These are phyloP conservation scores for Rhynchonycteris naso DNA, from an alignment of 2,797 vertebrate species.

Conservation along the genomic window DNA sequence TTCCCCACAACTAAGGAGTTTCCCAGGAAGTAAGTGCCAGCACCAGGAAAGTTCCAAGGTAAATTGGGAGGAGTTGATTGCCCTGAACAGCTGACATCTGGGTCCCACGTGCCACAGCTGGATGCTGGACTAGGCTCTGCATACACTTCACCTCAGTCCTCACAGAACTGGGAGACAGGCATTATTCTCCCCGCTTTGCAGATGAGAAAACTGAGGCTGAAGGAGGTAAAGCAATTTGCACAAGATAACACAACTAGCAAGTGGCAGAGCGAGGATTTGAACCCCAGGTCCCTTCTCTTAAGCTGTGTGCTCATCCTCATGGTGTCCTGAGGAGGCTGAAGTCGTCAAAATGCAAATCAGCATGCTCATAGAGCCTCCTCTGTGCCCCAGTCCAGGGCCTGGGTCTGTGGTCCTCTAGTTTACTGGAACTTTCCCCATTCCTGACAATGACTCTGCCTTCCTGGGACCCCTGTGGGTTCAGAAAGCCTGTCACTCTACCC, in stretches of 20 bases:
- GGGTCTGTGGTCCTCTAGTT: background rate
- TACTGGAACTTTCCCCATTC: background rate
- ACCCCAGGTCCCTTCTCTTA: background rate
- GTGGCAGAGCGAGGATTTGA: background rate
- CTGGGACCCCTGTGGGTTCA: background rate
- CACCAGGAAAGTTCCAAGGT: background rate
- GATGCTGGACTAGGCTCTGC: background rate
- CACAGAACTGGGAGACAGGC: fast-evolving
- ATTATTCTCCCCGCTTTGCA: background rate
- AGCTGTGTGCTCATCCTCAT: fast-evolving
- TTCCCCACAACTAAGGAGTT: background rate
- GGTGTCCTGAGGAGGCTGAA: background rate
- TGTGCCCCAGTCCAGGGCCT: background rate
- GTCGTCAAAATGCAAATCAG: background rate
- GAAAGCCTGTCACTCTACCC: background rate
- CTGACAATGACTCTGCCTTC: background rate
- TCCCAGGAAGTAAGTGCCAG: background rate
- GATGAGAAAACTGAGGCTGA: background rate
- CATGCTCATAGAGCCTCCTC: background rate
- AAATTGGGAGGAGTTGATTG: background rate
- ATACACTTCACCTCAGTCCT: fast-evolving
- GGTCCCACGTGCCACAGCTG: fast-evolving
- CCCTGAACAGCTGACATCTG: background rate
- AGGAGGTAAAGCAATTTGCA: background rate
- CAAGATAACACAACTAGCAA: background rate